These are phyloP conservation scores for Chrysotoxum bicinctum DNA, from an alignment of 2,888 invertebrate species.

Conservation along the genomic window DNA sequence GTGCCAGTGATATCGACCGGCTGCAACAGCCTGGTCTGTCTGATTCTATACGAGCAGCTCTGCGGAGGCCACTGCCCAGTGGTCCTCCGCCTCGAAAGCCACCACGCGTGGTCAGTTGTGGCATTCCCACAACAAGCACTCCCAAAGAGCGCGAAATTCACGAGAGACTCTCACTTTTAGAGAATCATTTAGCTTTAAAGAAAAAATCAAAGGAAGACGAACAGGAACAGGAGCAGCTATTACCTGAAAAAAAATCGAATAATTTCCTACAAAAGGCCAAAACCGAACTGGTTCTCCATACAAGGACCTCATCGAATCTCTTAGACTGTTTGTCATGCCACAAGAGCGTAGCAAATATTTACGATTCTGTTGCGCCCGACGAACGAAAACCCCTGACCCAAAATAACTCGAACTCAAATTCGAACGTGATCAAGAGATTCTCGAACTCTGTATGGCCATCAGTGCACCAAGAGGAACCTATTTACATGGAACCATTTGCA, in stretches of 20 bases:
- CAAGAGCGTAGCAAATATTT: slow-evolving; percentile 71
- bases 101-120: slow-evolving; percentile 82
- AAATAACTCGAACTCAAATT: slow-evolving; percentile 42
- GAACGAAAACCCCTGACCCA: slow-evolving; percentile 65
- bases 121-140: slow-evolving; percentile 22
- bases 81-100: slow-evolving; percentile 91
- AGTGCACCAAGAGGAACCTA: slow-evolving; percentile 70
- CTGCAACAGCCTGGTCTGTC: slow-evolving; percentile 77
- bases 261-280: slow-evolving; percentile 73
- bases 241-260: background rate
- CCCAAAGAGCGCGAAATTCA: slow-evolving; percentile 73
- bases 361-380: slow-evolving; percentile 73
- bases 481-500: slow-evolving; percentile 76
- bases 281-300: slow-evolving; percentile 73
- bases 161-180: slow-evolving; percentile 72
- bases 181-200: slow-evolving; percentile 75
- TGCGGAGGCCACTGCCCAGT: slow-evolving; percentile 86
- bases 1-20: slow-evolving; percentile 76
- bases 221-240: slow-evolving; percentile 60
- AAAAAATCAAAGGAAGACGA: slow-evolving; percentile 72
- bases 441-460: slow-evolving; percentile 49
- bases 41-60: slow-evolving; percentile 85
- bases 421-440: slow-evolving; percentile 50
- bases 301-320: slow-evolving; percentile 66
- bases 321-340: slow-evolving; percentile 74